Percentiles rank a stretch among this genome's conserved stretches.
Conservation (phyloP, 2,113 vertebrate species). For the Gnathonemus echidnorhynchus region DNA sequence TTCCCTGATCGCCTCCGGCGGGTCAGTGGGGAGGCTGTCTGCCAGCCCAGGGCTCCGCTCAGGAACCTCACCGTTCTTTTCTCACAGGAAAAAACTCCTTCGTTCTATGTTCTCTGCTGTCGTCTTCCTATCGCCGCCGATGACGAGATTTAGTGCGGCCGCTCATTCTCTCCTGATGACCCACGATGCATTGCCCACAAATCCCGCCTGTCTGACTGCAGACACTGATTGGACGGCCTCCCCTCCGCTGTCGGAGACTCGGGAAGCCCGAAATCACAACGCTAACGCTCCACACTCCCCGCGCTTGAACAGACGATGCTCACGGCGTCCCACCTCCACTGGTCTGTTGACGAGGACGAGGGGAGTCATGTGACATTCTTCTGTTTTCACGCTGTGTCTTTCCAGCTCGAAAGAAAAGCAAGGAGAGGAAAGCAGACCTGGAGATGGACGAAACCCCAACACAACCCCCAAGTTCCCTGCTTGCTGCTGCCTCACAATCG, state of each 20-base stretch:
- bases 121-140: no score
- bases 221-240: neutral
- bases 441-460: neutral
- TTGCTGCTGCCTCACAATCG: neutral
- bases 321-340: neutral
- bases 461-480: neutral
- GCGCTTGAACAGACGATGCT: neutral
- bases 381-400: neutral
- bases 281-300: neutral
- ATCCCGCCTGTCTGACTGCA: neutral
- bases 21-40: neutral
- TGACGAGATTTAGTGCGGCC: neutral
- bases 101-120: neutral
- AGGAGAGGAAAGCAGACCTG: neutral
- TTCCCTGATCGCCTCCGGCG: neutral
- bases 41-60: neutral
- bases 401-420: neutral
- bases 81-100: neutral
- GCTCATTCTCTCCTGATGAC: neutral
- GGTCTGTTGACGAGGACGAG: neutral
- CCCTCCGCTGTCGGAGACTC: neutral
- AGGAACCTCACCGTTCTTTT: neutral
- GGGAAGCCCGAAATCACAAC: neutral
- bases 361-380: neutral
- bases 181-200: neutral